Percentiles rank a stretch among this genome's conserved stretches.
Evolutionary conservation across 2,113 vertebrate genomes (phyloP).

Genomic region (Cheilinus undulatus): DNA sequence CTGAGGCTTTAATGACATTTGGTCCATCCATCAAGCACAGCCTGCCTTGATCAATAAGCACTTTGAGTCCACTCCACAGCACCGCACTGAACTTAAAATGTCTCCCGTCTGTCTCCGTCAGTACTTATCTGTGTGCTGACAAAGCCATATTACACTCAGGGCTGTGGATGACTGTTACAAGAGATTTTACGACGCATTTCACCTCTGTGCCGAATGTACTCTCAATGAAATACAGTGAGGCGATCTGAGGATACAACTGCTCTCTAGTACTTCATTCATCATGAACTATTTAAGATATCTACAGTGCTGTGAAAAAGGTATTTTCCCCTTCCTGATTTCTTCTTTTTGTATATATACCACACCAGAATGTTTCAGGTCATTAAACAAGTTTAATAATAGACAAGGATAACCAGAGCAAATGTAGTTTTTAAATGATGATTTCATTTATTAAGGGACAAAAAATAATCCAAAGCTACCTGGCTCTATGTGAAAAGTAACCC

Average conservation of each 20-base stretch:
- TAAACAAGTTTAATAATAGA: no score
- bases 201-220: constrained; percentile 15
- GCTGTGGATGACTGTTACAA: constrained; percentile 61
- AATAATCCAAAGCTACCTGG: no score
- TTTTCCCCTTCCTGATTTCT: no score
- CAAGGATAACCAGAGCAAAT: no score
- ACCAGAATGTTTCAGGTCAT: no score
- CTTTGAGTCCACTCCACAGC: constrained; percentile 72
- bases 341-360: no score
- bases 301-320: no score
- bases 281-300: neutral
- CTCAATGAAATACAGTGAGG: constrained; percentile 46
- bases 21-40: constrained; percentile 69
- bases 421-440: no score
- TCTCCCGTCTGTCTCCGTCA: constrained; percentile 78
- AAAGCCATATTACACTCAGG: constrained; percentile 67
- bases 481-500: no score
- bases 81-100: constrained; percentile 68
- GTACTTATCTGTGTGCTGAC: constrained; percentile 78
- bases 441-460: no score
- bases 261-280: constrained; percentile 42
- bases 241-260: constrained; percentile 39
- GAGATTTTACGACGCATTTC: constrained; percentile 66
- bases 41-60: constrained; percentile 81
- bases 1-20: constrained; percentile 75